Evolutionary conservation across 2,888 invertebrate species (phyloP).

Genomic region (Cephalotes varians): DNA sequence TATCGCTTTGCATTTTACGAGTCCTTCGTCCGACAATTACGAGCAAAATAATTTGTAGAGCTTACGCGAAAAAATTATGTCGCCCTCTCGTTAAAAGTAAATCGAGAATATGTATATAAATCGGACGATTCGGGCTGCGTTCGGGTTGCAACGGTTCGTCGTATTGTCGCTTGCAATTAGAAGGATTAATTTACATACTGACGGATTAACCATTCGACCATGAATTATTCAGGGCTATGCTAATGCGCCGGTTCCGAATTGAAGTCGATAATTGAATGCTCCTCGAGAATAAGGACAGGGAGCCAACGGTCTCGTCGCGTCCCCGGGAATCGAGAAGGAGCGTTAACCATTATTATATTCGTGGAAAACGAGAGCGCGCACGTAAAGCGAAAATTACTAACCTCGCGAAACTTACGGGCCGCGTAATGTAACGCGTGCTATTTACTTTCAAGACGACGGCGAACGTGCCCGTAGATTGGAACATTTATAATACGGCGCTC

Average conservation of each 20-base stretch:
- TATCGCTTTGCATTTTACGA: slow-evolving; percentile 8
- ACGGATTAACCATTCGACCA: slow-evolving; percentile 82
- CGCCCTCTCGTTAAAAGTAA: slow-evolving; percentile 64
- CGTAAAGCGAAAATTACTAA: slow-evolving; percentile 57
- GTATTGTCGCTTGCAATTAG: slow-evolving; percentile 83
- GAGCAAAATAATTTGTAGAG: slow-evolving; percentile 22
- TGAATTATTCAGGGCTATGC: slow-evolving; percentile 84
- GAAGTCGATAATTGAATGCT: slow-evolving; percentile 77
- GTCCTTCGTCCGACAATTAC: slow-evolving; percentile 9
- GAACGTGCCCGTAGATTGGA: background rate
- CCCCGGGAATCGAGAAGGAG: background rate
- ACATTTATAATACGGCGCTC: background rate
- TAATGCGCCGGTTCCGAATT: slow-evolving; percentile 77
- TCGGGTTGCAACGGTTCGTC: slow-evolving; percentile 62
- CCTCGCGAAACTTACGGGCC: slow-evolving; percentile 50
- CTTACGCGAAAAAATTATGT: slow-evolving; percentile 56
- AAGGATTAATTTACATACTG: slow-evolving; percentile 84
- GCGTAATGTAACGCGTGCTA: slow-evolving; percentile 33
- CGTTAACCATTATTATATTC: slow-evolving; percentile 54
- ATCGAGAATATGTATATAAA: slow-evolving; percentile 74
- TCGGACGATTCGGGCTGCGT: slow-evolving; percentile 63
- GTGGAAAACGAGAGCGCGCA: slow-evolving; percentile 29
- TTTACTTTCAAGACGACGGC: slow-evolving; percentile 44
- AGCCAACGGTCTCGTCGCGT: background rate
- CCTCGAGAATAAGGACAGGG: slow-evolving; percentile 61